These are phyloP conservation scores for Phainopepla nitens DNA, from an alignment of 2,113 vertebrate species.

Conservation along the genomic window DNA sequence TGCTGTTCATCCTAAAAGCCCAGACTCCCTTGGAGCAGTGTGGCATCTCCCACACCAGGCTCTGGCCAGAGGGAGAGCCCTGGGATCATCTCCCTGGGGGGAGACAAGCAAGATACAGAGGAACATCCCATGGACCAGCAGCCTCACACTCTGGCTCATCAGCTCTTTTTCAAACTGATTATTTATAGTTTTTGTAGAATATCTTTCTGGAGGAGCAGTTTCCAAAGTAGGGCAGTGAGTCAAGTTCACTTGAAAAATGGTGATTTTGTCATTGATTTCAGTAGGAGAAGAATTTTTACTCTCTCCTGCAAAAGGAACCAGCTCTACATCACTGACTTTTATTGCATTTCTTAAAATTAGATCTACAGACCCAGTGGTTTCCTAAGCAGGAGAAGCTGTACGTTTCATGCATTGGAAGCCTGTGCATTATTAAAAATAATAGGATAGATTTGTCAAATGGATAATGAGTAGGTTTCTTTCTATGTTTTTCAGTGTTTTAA, in stretches of 20 bases:
- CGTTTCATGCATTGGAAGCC: neutral
- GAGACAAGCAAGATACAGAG: neutral
- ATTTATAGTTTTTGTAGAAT: neutral
- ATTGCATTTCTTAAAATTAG: conserved; percentile 14
- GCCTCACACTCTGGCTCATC: accelerated
- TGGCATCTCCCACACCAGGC: neutral
- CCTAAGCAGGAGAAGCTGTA: conserved; percentile 20
- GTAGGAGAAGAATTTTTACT: neutral
- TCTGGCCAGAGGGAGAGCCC: neutral
- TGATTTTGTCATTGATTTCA: neutral
- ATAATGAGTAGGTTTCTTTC: conserved; percentile 32
- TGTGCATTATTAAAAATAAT: conserved; percentile 57
- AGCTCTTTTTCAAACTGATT: neutral
- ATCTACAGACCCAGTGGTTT: neutral
- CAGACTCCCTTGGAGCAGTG: neutral
- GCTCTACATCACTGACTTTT: neutral
- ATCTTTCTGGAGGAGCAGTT: neutral
- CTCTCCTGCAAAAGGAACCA: neutral
- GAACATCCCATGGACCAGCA: neutral
- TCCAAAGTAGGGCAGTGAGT: neutral
- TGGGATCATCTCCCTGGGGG: neutral
- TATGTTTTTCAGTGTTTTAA: conserved; percentile 37
- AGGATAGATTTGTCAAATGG: conserved; percentile 44
- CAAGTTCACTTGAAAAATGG: neutral
- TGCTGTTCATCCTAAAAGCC: neutral